A percentile compares a stretch with the other conserved stretches of the same genome.
These are phyloP conservation scores for Romanogobio albipinnatus DNA, from an alignment of 2,113 vertebrate genomes.

Conservation along the genomic window DNA sequence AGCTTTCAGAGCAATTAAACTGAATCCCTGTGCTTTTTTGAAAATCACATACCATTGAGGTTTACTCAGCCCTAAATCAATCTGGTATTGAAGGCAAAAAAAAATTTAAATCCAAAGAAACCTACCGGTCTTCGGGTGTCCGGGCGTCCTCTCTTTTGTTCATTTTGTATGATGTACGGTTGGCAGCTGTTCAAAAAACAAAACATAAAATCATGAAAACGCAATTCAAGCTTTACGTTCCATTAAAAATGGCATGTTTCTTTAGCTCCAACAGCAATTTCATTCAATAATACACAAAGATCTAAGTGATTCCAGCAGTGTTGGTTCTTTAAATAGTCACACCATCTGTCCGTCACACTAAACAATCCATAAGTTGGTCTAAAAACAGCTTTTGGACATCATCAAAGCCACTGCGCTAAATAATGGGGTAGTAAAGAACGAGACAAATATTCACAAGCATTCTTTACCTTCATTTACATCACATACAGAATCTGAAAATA, in stretches of 20 bases:
- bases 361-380: not conserved
- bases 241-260: not conserved
- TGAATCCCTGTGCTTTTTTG: not conserved
- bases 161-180: not conserved
- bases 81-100: not conserved
- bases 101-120: not conserved
- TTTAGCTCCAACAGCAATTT: not conserved
- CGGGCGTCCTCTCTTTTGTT: not conserved
- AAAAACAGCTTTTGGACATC: not conserved
- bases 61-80: not conserved
- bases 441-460: not conserved
- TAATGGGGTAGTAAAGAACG: not conserved
- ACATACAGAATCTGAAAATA: not conserved
- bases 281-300: not conserved
- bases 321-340: not conserved
- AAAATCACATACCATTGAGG: not conserved
- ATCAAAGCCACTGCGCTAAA: not conserved
- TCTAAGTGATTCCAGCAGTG: not conserved
- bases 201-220: not conserved
- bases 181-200: not conserved
- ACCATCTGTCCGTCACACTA: not conserved
- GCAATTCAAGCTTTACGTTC: not conserved
- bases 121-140: slow-evolving; percentile 46
- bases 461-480: not conserved
- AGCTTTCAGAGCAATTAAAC: not conserved